phyloP scores from a whole-genome alignment of 1,140 invertebrate genomes.

The Scaptomyza graminum region DNA sequence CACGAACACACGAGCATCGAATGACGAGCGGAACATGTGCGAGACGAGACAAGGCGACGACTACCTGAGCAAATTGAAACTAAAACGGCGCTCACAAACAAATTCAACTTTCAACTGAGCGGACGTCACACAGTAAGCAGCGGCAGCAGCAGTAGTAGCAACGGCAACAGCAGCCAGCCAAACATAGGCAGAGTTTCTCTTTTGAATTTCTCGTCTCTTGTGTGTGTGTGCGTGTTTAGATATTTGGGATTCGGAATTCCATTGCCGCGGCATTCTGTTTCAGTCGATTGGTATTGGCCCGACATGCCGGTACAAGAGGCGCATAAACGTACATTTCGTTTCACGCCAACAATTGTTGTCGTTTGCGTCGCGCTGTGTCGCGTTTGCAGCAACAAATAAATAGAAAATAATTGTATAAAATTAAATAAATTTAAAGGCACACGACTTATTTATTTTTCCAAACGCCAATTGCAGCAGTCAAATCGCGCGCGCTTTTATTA shows the following conservation, averaged over 20 bases:
- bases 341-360: slow-evolving; percentile 25
- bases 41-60: slow-evolving; percentile 1
- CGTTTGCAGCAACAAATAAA: slow-evolving; percentile 34
- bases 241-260: slow-evolving; percentile 56
- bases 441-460: slow-evolving; percentile 20
- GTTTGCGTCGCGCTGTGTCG: slow-evolving; percentile 36
- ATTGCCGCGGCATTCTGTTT: slow-evolving; percentile 47
- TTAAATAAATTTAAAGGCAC: not conserved
- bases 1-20: slow-evolving; percentile 9
- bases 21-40: slow-evolving; percentile 38
- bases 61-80: slow-evolving; percentile 33
- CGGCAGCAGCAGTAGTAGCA: slow-evolving; percentile 15
- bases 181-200: slow-evolving; percentile 24
- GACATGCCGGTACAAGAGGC: slow-evolving; percentile 71
- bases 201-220: slow-evolving; percentile 36
- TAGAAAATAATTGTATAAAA: slow-evolving; percentile 17
- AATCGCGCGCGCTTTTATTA: slow-evolving; percentile 14
- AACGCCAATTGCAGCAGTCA: slow-evolving; percentile 8
- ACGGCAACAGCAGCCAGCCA: slow-evolving; percentile 16
- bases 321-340: slow-evolving; percentile 25
- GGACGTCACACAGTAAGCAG: slow-evolving; percentile 52
- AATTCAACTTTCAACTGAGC: slow-evolving; percentile 67
- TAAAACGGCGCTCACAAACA: slow-evolving; percentile 64
- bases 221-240: slow-evolving; percentile 3
- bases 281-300: slow-evolving; percentile 67